These are phyloP conservation scores for Ranitomeya variabilis DNA, from an alignment of 2,113 vertebrate species.

Conservation along the genomic window DNA sequence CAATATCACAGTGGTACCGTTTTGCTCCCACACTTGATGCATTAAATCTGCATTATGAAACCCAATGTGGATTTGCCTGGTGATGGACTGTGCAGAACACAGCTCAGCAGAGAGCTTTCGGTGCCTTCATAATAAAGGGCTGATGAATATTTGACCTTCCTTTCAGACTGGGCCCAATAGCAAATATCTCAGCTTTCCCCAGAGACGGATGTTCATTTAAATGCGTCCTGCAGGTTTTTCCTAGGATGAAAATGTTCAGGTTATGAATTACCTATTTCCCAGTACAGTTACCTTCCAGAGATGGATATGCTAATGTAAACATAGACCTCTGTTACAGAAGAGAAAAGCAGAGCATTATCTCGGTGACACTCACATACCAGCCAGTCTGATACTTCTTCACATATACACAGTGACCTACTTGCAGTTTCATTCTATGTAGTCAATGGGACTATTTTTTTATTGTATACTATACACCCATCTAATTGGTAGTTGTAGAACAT, in stretches of 20 bases:
- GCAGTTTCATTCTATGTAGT: background rate
- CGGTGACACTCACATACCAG: conserved; percentile 10
- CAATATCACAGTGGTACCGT: conserved; percentile 17
- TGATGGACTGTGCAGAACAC: conserved; percentile 55
- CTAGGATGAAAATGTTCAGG: conserved; percentile 57
- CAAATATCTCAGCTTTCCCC: conserved; percentile 55
- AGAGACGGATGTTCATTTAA: conserved; percentile 57
- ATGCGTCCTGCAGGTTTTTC: conserved; percentile 58
- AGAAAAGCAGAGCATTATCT: conserved; percentile 40
- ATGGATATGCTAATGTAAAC: conserved; percentile 57
- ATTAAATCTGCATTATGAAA: conserved; percentile 57
- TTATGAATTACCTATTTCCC: conserved; percentile 58
- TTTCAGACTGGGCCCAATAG: conserved; percentile 56
- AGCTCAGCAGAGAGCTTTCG: conserved; percentile 54
- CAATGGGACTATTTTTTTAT: background rate
- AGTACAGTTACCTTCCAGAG: conserved; percentile 48
- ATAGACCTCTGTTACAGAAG: conserved; percentile 50
- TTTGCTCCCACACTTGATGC: conserved; percentile 30
- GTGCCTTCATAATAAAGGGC: conserved; percentile 53
- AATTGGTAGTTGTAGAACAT: background rate
- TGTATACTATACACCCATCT: background rate
- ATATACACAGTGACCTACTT: background rate
- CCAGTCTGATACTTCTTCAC: background rate
- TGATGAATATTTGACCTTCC: conserved; percentile 58
- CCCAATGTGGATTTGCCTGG: conserved; percentile 47